Evolutionary conservation across 1,140 invertebrate species (phyloP).

Genomic region (Palaemon carinicauda): DNA sequence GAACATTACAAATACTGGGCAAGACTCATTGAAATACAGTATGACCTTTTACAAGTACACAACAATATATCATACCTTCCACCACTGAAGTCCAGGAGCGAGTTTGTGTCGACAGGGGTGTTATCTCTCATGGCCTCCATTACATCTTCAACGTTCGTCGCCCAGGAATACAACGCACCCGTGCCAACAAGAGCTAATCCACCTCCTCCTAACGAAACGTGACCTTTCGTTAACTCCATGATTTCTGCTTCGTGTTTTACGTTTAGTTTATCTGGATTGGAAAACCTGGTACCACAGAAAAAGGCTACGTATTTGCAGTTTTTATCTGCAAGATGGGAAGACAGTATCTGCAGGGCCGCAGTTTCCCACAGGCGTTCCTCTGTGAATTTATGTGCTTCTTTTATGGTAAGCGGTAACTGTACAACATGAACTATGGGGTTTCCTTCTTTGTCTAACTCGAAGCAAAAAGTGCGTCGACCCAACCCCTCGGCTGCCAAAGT

Average conservation of each 20-base stretch:
- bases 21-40: no score
- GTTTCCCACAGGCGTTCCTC: conserved; percentile 85
- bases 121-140: conserved; percentile 70
- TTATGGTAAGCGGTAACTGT: conserved; percentile 75
- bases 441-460: conserved; percentile 67
- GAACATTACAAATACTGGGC: no score
- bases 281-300: conserved; percentile 72
- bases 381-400: conserved; percentile 76
- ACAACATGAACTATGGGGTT: conserved; percentile 70
- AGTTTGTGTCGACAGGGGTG: conserved; percentile 73
- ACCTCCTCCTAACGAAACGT: conserved; percentile 88
- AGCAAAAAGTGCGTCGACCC: conserved; percentile 81
- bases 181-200: conserved; percentile 90
- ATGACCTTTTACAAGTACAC: not conserved
- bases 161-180: conserved; percentile 91
- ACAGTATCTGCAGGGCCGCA: conserved; percentile 81
- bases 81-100: conserved; percentile 88
- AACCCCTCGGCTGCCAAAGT: conserved; percentile 85
- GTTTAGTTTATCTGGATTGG: conserved; percentile 56
- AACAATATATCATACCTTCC: conserved; percentile 71
- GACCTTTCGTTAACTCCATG: conserved; percentile 78
- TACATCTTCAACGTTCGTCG: conserved; percentile 76
- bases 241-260: conserved; percentile 70
- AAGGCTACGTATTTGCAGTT: conserved; percentile 88
- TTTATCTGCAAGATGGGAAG: conserved; percentile 70